phyloP scores from a whole-genome alignment of 2,797 vertebrate genomes.

The Psittacula derbiana region DNA sequence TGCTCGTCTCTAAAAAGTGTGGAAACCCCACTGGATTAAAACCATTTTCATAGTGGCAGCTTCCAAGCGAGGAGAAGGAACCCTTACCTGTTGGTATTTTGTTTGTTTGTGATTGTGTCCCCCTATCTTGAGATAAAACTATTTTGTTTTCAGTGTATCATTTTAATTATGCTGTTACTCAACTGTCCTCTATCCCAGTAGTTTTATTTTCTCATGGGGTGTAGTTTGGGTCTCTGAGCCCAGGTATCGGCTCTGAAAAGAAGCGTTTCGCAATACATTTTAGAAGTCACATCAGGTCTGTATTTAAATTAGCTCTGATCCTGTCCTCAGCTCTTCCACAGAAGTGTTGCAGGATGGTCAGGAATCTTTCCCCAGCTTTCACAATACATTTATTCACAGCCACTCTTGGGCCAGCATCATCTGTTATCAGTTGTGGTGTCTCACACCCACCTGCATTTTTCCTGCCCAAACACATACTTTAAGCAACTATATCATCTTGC shows the following conservation, averaged over 20 bases:
- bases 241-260: background rate
- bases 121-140: background rate
- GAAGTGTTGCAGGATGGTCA: background rate
- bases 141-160: background rate
- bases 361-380: background rate
- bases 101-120: background rate
- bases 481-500: background rate
- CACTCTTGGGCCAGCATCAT: background rate
- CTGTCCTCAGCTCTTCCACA: background rate
- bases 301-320: background rate
- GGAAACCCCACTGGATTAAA: background rate
- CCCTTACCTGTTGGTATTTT: background rate
- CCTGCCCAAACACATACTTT: background rate
- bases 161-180: background rate
- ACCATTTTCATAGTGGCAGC: background rate
- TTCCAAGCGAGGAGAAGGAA: background rate
- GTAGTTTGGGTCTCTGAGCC: background rate
- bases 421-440: constrained; percentile 2
- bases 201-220: background rate
- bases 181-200: background rate
- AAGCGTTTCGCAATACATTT: background rate
- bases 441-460: constrained; percentile 53
- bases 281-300: background rate
- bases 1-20: background rate
- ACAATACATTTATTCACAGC: constrained; percentile 28